These are phyloP conservation scores for Uropsilus gracilis DNA, from an alignment of 2,113 vertebrate genomes.

Conservation along the genomic window DNA sequence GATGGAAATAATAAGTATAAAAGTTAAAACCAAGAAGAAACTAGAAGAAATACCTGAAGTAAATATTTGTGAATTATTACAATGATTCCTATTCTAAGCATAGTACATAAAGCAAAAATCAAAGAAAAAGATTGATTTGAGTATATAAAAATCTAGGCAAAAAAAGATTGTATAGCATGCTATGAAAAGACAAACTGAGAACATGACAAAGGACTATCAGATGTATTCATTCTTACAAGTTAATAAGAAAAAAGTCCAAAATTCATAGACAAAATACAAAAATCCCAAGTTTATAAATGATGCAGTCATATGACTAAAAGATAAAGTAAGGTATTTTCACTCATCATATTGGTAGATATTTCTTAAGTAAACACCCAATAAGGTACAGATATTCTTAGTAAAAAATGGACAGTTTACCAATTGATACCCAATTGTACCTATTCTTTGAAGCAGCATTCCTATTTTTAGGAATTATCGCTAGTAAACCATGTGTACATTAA, in stretches of 20 bases:
- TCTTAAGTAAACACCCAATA: not conserved
- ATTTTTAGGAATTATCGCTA: not conserved
- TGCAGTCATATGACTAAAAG: not conserved
- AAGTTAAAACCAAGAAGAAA: not conserved
- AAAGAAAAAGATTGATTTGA: slow-evolving; percentile 9
- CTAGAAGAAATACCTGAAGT: slow-evolving; percentile 7
- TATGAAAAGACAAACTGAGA: not conserved
- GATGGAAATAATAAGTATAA: slow-evolving; percentile 10
- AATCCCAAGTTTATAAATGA: not conserved
- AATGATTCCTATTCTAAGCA: not conserved
- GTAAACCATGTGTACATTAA: not conserved
- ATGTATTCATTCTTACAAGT: not conserved
- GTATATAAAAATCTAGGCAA: not conserved
- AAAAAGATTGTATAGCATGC: not conserved
- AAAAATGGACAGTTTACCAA: not conserved
- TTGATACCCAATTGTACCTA: not conserved
- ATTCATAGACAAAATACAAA: not conserved
- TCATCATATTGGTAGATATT: not conserved
- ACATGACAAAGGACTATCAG: not conserved
- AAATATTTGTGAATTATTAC: not conserved
- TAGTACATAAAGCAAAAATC: not conserved
- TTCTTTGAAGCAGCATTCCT: slow-evolving; percentile 22
- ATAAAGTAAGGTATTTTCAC: not conserved
- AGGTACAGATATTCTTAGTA: not conserved
- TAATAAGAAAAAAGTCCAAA: not conserved